Conservation (phyloP, 2,888 invertebrate species). For the Capitulum mitella region DNA sequence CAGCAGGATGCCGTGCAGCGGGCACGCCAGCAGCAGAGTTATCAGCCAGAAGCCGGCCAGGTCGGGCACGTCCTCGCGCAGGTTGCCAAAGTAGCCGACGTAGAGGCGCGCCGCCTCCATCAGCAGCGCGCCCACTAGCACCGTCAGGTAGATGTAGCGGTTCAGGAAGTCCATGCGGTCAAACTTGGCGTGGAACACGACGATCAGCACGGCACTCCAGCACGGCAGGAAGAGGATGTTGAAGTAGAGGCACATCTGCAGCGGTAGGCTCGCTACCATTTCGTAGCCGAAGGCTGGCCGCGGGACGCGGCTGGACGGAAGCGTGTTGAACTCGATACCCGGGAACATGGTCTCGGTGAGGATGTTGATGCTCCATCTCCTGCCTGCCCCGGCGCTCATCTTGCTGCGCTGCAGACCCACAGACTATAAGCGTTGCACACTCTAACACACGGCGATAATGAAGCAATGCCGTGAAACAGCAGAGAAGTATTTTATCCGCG, state of each 20-base stretch:
- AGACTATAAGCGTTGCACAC: too few species aligned
- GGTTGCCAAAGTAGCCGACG: conserved; percentile 79
- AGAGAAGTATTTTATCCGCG: too few species aligned
- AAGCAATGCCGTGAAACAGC: too few species aligned
- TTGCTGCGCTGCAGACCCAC: neutral
- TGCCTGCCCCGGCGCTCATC: neutral
- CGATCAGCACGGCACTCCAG: conserved; percentile 50
- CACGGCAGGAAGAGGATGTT: conserved; percentile 66
- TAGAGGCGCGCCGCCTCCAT: conserved; percentile 73
- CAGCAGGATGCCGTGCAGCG: conserved; percentile 67
- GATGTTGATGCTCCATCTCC: conserved; percentile 16
- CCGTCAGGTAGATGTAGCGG: conserved; percentile 61
- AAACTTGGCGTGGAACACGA: conserved; percentile 49
- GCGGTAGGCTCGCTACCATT: conserved; percentile 57
- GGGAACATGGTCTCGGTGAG: conserved; percentile 18
- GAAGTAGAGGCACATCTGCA: conserved; percentile 78
- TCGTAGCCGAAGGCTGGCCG: conserved; percentile 45
- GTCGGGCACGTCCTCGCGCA: conserved; percentile 80
- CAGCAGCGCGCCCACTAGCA: conserved; percentile 56
- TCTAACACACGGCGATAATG: too few species aligned
- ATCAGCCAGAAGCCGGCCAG: conserved; percentile 82
- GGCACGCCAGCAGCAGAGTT: conserved; percentile 74
- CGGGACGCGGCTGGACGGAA: conserved; percentile 29
- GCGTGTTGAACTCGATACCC: conserved; percentile 32
- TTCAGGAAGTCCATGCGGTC: conserved; percentile 57